Base-by-base conservation (phyloP, 1,140 invertebrate species). In the Araneus ventricosus region DNA sequence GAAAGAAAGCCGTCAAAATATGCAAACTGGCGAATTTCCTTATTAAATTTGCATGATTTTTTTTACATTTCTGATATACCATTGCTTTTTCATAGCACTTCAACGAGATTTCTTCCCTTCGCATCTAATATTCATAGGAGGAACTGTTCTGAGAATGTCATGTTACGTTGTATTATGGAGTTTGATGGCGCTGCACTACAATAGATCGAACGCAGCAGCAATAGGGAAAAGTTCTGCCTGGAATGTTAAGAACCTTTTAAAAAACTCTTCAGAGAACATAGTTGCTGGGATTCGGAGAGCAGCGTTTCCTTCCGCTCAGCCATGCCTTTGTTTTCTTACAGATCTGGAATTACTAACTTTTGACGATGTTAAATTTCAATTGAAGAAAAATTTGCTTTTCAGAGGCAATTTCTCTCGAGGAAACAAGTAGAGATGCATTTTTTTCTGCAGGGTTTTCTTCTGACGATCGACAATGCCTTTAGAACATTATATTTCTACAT, bases 21-120 rank as follows among this genome's bases (percentile, higher is more conserved):
- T 57, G 85, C 57, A 63, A 63, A 63, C 37, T 39, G 34, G 41
- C 37, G 45, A 88, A 88, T 88, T 88, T 70, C 37, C 87, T 88
- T 88, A 88, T 88, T 88, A 88, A 88, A 75, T 88, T 88, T 88
- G 63, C 87, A 88, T 88, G 87, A 39, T 70, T 34, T 67, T 41
- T 88, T 67, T 88, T 88, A 20, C 63, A 70, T 88, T 67, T 88
- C 70, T 88, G 87, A 70, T 88, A 88, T 70, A 70, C 34, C 61
- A 45, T 41, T n/a, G 87, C 87, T 75, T 41, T 70, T 88, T 37
- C 39, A 75, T 30, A 17, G 37, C 39, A 88, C 30, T 67, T 39
- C 34, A 63, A 45, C 59, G 59, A 75, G 61, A 24, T 70, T 88
- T 86, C 34, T 61, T 86, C 45, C n/a, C 27, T 5, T 30, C 63